Evolutionary conservation across 2,113 vertebrate genomes (phyloP).

Genomic region (Eubucco bourcierii): DNA sequence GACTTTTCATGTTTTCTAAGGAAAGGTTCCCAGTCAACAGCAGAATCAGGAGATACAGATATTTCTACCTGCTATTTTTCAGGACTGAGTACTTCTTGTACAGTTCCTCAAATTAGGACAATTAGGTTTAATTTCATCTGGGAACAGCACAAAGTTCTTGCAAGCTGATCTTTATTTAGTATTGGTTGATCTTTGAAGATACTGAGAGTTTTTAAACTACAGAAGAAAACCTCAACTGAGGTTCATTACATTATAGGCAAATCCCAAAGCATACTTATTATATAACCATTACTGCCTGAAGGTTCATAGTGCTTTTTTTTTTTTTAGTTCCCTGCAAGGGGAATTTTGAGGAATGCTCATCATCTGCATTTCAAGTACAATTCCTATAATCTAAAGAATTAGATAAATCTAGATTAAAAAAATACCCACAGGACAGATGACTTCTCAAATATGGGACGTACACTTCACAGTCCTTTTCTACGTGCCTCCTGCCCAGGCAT

Average conservation of each 20-base stretch:
- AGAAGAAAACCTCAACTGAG: neutral
- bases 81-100: neutral
- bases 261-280: neutral
- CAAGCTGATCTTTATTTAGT: neutral
- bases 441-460: neutral
- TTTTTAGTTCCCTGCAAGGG: neutral
- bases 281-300: neutral
- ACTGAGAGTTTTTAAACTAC: neutral
- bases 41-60: neutral
- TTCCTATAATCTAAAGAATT: neutral
- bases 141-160: neutral
- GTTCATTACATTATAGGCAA: neutral
- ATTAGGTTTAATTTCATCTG: neutral
- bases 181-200: neutral
- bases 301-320: neutral
- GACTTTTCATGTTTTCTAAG: neutral
- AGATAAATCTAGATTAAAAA: neutral
- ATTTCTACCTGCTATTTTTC: neutral
- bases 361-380: no score
- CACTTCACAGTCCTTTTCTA: neutral
- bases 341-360: neutral
- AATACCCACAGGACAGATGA: neutral
- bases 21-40: neutral
- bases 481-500: neutral
- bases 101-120: neutral